phyloP scores from a whole-genome alignment of 64 coral and sea anemone species.

The Catalaphyllia jardinei region DNA sequence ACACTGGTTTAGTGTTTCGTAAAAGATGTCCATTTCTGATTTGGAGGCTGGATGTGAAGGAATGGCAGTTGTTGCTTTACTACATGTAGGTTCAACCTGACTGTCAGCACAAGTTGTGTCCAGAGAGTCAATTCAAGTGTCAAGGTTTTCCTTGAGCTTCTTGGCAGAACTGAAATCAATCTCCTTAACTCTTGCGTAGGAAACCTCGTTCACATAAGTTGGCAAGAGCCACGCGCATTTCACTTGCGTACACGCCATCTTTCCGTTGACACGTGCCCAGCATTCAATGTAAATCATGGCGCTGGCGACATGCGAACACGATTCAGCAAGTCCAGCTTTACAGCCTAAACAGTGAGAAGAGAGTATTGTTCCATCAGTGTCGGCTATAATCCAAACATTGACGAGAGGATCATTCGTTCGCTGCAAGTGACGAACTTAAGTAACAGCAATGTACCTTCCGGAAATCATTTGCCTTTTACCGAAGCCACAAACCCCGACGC shows the following conservation, averaged over 20 bases:
- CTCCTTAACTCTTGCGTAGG: not conserved
- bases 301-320: conserved; percentile 39
- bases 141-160: conserved; percentile 53
- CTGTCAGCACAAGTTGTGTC: no score
- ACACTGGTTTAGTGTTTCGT: no score
- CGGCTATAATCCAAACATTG: not conserved
- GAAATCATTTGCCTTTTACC: conserved; percentile 27
- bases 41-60: no score
- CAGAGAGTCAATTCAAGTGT: conserved; percentile 28
- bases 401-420: conserved; percentile 32
- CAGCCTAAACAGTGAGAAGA: conserved; percentile 40
- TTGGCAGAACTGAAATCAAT: conserved; percentile 52
- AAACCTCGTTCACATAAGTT: conserved; percentile 33
- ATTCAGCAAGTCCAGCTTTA: conserved; percentile 37
- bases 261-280: conserved; percentile 31
- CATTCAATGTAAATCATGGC: conserved; percentile 42
- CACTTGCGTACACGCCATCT: conserved; percentile 38
- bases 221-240: conserved; percentile 40
- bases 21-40: no score
- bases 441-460: conserved; percentile 13
- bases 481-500: conserved; percentile 63
- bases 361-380: conserved; percentile 25
- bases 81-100: no score
- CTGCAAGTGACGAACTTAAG: not conserved
- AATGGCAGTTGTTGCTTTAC: no score